Base-by-base conservation (phyloP, 2,888 invertebrate species). In the Cerceris ruficornis region DNA sequence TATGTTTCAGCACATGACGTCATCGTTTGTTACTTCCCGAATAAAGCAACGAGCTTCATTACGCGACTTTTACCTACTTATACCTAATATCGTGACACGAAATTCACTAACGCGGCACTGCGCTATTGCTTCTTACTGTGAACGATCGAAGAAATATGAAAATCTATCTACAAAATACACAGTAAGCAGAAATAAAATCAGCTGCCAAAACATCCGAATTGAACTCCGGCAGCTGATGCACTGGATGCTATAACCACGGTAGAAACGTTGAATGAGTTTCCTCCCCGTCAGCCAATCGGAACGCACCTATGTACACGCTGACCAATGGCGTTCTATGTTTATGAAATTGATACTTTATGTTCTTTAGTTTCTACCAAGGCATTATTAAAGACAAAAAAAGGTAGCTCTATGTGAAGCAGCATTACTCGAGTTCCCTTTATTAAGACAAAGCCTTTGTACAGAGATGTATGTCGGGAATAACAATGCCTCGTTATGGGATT, bases 1-100 rank as follows among this genome's bases (percentile, higher is more conserved):
- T 85, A 82, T 86, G 84, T 86, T 82, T 88, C 86, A 82, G 77
- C 68, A 79, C 80, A 83, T 89, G 89, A 89, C 89, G 88, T 89
- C 89, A 89, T 80, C 80, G 78, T 75, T 80, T 65, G 64, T 66
- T 77, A 80, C 80, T 85, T 83, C 75, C 80, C 78, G 81, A 81
- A 87, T 80, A 87, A 82, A 86, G 83, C 71, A 75, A 77, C 69
- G 77, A 75, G 59, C 67, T 68, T 55, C 50, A 76, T 77, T 54
- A 68, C 41, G 49, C 52, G 57, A 69, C 65, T 58, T 50, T 61
- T 14, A 55, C 59, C 64, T 54, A 55, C 69, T 59, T 42, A 59
- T 75, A 11, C 17, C 43, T 17, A 69, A 55, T 52, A 6, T 42
- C 17, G 13, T 52, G 11, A 60, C 46, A 11, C 11, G 8, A 65